Conservation (phyloP, 2,113 vertebrate species). For the Falco punctatus region DNA sequence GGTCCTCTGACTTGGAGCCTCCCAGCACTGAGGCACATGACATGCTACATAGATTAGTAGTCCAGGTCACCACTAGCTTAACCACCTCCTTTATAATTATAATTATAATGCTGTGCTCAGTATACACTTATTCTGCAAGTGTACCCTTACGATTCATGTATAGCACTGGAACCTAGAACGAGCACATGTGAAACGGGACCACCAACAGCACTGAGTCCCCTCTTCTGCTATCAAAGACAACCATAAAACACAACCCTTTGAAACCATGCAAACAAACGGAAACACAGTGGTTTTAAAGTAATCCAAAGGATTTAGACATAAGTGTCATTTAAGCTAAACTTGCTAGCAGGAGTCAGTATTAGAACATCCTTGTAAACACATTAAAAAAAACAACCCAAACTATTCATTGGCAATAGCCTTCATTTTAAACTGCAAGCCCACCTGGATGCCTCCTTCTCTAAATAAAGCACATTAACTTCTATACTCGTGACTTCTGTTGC, state of each 20-base stretch:
- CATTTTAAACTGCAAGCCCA: not conserved
- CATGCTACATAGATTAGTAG: not conserved
- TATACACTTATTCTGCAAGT: not conserved
- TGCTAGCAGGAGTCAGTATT: not conserved
- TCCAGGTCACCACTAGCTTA: not conserved
- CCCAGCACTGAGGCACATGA: not conserved
- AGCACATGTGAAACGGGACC: not conserved
- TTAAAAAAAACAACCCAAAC: not conserved
- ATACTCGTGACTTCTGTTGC: not conserved
- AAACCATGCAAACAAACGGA: not conserved
- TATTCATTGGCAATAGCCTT: not conserved
- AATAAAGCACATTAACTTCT: not conserved
- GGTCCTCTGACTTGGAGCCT: not conserved
- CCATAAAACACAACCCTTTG: not conserved
- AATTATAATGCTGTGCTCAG: not conserved
- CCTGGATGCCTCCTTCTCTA: not conserved
- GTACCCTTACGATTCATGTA: fast-evolving
- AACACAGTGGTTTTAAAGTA: not conserved
- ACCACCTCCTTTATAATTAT: not conserved
- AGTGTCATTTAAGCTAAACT: not conserved
- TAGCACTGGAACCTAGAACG: not conserved
- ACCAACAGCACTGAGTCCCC: not conserved
- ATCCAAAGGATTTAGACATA: not conserved
- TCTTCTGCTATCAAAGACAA: not conserved
- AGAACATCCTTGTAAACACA: not conserved